Conservation (phyloP, 1,140 invertebrate genomes). For the Octopus bimaculoides region DNA sequence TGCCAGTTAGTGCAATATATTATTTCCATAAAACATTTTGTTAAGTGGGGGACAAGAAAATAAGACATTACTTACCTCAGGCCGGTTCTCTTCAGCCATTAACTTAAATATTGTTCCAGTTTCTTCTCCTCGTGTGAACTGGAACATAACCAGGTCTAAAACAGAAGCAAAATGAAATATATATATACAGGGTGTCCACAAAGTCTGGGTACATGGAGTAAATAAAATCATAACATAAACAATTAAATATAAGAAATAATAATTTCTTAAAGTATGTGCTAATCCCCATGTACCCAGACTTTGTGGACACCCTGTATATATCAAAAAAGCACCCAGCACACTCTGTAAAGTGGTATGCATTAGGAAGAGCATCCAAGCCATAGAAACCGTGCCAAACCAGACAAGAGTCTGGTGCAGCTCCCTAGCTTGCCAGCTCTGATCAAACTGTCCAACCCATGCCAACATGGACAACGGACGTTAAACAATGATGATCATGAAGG, state of each 20-base stretch:
- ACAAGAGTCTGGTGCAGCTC: no score
- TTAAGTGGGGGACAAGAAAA: neutral
- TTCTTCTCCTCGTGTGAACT: neutral
- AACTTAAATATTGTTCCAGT: neutral
- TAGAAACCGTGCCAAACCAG: no score
- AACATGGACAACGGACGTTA: no score
- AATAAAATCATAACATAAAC: no score
- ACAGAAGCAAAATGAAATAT: neutral
- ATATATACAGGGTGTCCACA: neutral
- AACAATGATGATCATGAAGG: no score
- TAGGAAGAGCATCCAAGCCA: no score
- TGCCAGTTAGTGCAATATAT: neutral
- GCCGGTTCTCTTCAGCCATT: neutral
- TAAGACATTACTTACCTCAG: neutral
- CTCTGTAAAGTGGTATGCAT: no score
- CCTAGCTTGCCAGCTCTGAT: no score
- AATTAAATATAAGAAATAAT: neutral
- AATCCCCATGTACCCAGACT: neutral
- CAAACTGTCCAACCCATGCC: no score
- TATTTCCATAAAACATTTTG: neutral
- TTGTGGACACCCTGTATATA: neutral
- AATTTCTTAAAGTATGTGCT: neutral
- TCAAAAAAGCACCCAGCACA: no score
- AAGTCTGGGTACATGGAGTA: neutral
- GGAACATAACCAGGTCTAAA: neutral